Conservation (phyloP, 2,888 invertebrate species). For the Apodemia zela region DNA sequence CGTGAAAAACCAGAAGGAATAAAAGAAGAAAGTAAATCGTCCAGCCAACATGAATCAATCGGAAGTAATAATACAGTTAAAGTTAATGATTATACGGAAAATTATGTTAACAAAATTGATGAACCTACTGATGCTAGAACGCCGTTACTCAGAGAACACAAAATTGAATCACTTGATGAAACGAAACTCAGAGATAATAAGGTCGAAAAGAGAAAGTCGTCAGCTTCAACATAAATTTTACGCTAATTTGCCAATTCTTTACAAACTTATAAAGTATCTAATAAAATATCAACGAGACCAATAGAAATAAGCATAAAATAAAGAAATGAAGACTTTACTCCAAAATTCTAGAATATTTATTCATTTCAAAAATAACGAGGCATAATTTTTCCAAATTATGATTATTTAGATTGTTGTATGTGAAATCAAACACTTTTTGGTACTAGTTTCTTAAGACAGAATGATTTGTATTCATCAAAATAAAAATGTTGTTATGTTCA, state of each 20-base stretch:
- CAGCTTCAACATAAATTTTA: constrained; percentile 66
- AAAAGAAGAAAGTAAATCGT: constrained; percentile 46
- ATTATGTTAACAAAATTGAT: constrained; percentile 57
- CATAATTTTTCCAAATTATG: not conserved
- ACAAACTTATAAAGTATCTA: constrained; percentile 26
- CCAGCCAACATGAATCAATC: constrained; percentile 58
- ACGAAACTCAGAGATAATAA: constrained; percentile 67
- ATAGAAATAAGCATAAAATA: constrained; percentile 47
- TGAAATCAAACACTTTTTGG: too few species aligned
- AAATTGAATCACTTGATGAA: constrained; percentile 73
- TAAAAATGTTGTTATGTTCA: constrained; percentile 13
- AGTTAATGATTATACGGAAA: constrained; percentile 62
- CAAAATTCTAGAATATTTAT: not conserved
- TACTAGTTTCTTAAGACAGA: too few species aligned
- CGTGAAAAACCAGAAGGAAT: constrained; percentile 53
- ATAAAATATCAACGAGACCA: constrained; percentile 45
- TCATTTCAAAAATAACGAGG: not conserved
- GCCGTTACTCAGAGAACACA: constrained; percentile 66
- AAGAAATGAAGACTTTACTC: constrained; percentile 9
- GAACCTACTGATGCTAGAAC: constrained; percentile 69
- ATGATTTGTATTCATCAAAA: not conserved
- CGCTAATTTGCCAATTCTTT: constrained; percentile 16
- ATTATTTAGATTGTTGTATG: too few species aligned
- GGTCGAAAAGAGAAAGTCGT: constrained; percentile 70
- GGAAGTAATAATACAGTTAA: constrained; percentile 62